Base-by-base conservation (phyloP, 2,888 invertebrate genomes). In the Teleogryllus oceanicus region DNA sequence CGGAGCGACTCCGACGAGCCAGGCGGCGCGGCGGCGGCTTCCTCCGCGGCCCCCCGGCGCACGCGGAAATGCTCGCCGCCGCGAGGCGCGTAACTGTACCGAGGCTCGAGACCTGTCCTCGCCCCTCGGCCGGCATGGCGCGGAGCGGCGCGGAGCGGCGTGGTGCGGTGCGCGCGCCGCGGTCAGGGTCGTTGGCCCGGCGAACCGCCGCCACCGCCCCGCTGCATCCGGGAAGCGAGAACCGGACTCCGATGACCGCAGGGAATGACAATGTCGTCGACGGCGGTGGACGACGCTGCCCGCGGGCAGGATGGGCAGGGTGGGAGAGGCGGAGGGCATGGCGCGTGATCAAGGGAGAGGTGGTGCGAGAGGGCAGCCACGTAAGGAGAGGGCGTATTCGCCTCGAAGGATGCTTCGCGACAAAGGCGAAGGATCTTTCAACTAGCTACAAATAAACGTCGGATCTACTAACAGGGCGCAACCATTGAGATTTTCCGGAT, bases 191-290 rank as follows among this genome's bases (percentile, higher is more conserved):
- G 62, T 18, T 62, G 62, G 62, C 62, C 62, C n/a, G 13, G n/a
- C 62, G 16, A 13, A 13, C 62, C 62, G 13, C 62, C 62, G 62
- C 62, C 62, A 16, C 62, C 62, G 62, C 62, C n/a, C 62, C n/a
- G 62, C 62, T 18, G 62, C 62, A 62, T 62, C 62, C 62, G 62
- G 62, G 62, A 62, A 62, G 62, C 62, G 62, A 62, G 62, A 62
- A 62, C 62, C 62, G 62, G 62, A 13, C 62, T n/a, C 62, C n/a
- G n/a, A n/a, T 62, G 62, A 62, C 13, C 62, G 62, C 62, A 62
- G 62, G n/a, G 62, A 62, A 62, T 62, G 62, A 62, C 62, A 62
- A 62, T 62, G 62, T n/a, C 62, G 13, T 62, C 62, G 62, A 4
- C n/a, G 13, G 62, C 62, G 62, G n/a, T 62, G n/a, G 62, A 62